Evolutionary conservation across 2,113 vertebrate species (phyloP).

Genomic region (Dipodomys spectabilis): DNA sequence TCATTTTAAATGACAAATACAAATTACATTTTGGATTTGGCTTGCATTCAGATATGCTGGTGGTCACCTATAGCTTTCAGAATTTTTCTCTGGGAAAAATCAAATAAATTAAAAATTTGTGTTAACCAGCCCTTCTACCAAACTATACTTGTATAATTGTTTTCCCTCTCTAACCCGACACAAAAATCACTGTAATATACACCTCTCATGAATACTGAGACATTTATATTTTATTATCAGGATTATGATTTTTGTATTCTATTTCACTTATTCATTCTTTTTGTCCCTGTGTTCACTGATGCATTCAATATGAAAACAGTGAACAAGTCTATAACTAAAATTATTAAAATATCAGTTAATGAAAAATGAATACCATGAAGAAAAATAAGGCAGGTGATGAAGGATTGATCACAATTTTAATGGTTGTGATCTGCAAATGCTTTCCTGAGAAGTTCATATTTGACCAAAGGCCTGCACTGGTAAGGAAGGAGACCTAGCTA

Average conservation of each 20-base stretch:
- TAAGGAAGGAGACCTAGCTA: background rate
- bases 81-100: background rate
- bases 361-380: background rate
- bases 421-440: background rate
- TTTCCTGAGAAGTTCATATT: background rate
- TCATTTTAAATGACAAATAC: conserved; percentile 1
- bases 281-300: background rate
- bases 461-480: background rate
- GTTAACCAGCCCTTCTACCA: background rate
- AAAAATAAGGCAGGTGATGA: background rate
- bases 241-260: background rate
- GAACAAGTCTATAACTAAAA: background rate
- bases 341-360: background rate
- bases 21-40: conserved; percentile 30
- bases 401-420: background rate
- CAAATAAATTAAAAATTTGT: background rate
- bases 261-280: conserved; percentile 37
- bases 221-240: conserved; percentile 17
- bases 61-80: background rate
- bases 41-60: conserved; percentile 20
- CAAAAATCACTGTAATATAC: background rate
- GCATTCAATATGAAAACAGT: background rate
- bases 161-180: background rate
- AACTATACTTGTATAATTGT: conserved; percentile 4
- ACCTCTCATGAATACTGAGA: background rate